Conservation (phyloP, 2,888 invertebrate genomes). For the Metalampra italica region DNA sequence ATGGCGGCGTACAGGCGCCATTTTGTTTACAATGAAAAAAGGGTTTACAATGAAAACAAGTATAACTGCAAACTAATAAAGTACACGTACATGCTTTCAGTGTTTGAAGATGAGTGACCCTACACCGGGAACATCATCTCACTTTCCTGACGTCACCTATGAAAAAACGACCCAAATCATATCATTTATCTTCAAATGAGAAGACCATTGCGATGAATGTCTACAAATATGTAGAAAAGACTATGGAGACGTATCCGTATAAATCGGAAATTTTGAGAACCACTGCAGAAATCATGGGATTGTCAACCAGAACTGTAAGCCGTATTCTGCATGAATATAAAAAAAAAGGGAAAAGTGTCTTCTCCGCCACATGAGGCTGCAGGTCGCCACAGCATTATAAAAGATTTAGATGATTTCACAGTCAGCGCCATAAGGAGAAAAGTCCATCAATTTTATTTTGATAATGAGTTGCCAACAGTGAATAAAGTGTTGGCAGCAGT, state of each 20-base stretch:
- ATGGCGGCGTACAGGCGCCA: no score
- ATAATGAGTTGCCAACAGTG: not conserved
- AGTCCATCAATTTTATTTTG: slow-evolving; percentile 1
- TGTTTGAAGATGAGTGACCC: slow-evolving; percentile 3
- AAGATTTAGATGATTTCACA: not conserved
- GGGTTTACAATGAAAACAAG: no score
- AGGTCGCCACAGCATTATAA: not conserved
- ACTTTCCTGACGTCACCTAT: no score
- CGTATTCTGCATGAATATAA: no score
- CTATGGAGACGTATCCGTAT: not conserved
- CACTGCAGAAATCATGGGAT: not conserved
- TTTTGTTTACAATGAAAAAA: no score
- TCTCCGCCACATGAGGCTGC: no score
- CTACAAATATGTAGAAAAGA: not conserved
- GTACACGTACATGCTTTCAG: no score
- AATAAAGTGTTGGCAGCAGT: not conserved
- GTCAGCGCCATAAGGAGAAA: not conserved
- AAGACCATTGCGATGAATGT: not conserved
- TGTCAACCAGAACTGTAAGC: no score
- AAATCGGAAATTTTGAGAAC: not conserved
- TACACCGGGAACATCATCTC: not conserved
- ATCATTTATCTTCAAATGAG: not conserved
- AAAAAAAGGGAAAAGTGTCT: no score
- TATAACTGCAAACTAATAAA: no score
- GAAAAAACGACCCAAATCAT: no score